Evolutionary conservation across 2,113 vertebrate species (phyloP).

Genomic region (Indicator indicator): DNA sequence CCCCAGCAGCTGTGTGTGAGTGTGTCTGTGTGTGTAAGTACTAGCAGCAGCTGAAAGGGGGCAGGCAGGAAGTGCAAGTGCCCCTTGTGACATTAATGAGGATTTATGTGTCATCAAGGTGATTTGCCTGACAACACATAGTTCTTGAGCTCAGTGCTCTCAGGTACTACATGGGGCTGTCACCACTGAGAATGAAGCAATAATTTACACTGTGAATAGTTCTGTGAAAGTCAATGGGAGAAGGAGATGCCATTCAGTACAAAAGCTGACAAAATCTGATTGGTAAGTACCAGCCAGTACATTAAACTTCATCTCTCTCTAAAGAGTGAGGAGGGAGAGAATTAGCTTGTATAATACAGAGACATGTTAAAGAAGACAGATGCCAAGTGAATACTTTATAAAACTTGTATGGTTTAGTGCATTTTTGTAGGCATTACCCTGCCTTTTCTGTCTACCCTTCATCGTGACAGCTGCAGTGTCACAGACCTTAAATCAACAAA

Average conservation of each 20-base stretch:
- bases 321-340: constrained; percentile 26
- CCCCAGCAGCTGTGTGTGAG: background rate
- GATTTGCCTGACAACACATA: background rate
- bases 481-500: background rate
- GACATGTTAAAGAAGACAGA: constrained; percentile 18
- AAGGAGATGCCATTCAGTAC: constrained; percentile 12
- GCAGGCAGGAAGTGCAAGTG: background rate
- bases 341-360: background rate
- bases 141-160: background rate
- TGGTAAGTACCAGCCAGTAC: constrained; percentile 31
- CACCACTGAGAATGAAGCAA: background rate
- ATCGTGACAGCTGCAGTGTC: constrained; percentile 39
- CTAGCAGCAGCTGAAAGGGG: background rate
- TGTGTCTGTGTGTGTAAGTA: fast-evolving
- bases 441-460: constrained; percentile 24
- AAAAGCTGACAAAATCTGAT: constrained; percentile 55
- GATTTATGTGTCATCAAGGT: background rate
- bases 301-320: constrained; percentile 15
- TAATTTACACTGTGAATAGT: background rate
- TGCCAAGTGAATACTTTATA: background rate
- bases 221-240: background rate
- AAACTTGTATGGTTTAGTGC: background rate
- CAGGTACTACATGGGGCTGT: background rate
- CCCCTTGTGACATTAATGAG: background rate
- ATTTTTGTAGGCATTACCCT: constrained; percentile 9